Evolutionary conservation across 1,140 invertebrate species (phyloP).

Genomic region (Megalopta genalis): DNA sequence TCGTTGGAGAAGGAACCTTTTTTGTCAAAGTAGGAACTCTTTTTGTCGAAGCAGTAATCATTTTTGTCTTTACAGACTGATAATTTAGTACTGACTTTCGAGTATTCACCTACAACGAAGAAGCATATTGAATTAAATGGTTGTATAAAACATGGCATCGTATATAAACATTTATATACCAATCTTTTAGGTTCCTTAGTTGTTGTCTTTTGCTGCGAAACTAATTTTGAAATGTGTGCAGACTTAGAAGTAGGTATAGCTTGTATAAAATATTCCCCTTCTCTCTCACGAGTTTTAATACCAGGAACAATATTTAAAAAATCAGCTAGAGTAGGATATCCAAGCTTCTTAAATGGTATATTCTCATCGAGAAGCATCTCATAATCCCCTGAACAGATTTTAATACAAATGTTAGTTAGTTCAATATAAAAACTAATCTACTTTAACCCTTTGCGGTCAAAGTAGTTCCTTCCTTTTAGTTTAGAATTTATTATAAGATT

Average conservation of each 20-base stretch:
- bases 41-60: too few species aligned
- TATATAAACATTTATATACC: not conserved
- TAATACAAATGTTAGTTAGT: not conserved
- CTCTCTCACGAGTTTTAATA: constrained; percentile 74
- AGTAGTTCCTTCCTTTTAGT: too few species aligned
- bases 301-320: constrained; percentile 81
- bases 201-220: constrained; percentile 81
- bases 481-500: too few species aligned
- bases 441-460: too few species aligned
- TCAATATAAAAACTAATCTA: not conserved
- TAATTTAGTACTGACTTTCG: constrained; percentile 2
- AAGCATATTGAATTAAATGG: not conserved
- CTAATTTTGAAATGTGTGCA: constrained; percentile 82
- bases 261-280: constrained; percentile 79
- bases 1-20: too few species aligned
- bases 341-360: constrained; percentile 82
- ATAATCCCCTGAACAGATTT: constrained; percentile 80
- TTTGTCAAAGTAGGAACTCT: not conserved
- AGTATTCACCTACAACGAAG: not conserved
- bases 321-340: constrained; percentile 80
- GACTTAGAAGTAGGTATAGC: constrained; percentile 80
- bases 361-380: constrained; percentile 80
- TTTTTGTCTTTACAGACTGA: too few species aligned
- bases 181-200: constrained; percentile 21
- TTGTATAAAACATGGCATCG: not conserved